Conservation (phyloP, 1,140 invertebrate species). For the Battus philenor region DNA sequence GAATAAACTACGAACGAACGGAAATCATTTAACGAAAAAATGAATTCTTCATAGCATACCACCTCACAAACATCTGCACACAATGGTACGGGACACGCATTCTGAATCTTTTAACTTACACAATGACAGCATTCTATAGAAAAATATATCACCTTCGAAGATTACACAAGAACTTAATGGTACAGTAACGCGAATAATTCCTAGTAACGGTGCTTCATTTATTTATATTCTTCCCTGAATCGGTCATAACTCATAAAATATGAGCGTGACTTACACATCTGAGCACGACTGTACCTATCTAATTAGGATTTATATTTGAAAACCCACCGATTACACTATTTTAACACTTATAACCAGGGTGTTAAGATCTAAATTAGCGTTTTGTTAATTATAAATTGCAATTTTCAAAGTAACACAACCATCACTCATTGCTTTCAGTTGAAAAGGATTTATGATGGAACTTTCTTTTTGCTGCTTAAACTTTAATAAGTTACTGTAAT, state of each 20-base stretch:
- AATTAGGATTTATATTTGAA: constrained; percentile 29
- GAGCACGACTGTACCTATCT: constrained; percentile 28
- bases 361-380: neutral
- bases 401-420: constrained; percentile 15
- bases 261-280: constrained; percentile 25
- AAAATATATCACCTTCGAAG: constrained; percentile 7
- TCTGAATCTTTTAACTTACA: constrained; percentile 8
- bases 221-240: constrained; percentile 34
- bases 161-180: neutral
- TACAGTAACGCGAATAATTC: constrained; percentile 20
- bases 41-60: neutral
- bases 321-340: neutral
- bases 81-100: neutral
- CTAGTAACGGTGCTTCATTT: constrained; percentile 26
- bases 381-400: constrained; percentile 4
- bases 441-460: constrained; percentile 9
- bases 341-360: neutral
- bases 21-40: neutral
- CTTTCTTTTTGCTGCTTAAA: constrained; percentile 10
- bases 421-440: constrained; percentile 14
- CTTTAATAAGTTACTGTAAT: constrained; percentile 9
- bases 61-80: neutral
- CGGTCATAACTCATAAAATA: constrained; percentile 41
- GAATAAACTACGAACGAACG: too few relatives aligned
- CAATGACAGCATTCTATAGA: constrained; percentile 12